Evolutionary conservation across 2,113 vertebrate species (phyloP), one percentile per base, ranked within the genome.

Genomic region (Gymnocephalus cernua): DNA sequence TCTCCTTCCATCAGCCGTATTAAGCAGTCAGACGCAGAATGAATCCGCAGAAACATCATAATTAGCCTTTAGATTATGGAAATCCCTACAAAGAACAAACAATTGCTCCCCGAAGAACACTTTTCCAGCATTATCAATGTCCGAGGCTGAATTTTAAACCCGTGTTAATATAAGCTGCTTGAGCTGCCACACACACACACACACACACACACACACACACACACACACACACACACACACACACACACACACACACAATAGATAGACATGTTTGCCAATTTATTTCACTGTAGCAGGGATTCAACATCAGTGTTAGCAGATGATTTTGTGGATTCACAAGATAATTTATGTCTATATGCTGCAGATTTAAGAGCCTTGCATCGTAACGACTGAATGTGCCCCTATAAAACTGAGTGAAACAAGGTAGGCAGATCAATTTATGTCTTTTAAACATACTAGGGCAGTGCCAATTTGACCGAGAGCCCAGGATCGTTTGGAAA

Each of bases 41-140:
- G 75, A 79, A 88, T 68, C 88, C 72, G 51, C 81, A 44, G 38
- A 77, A 44, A 81, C 89, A 87, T 83, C 77, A 84, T 82, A 79
- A 86, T 90, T 82, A 89, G 75, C 74, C 79, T 83, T 69, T 54
- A 85, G 79, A 89, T 88, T 86, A 93, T 82, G 85, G 79, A 92
- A 90, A 91, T 90, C 75, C 66, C 41, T 73, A 74, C 66, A 56
- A 73, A 81, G 82, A 85, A 80, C 79, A 65, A 61, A 74, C 73
- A 58, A 41, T 53, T 45, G 56, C 50, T 87, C 78, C 70, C 73
- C 2, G 21, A 76, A 69, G 86, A 58, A 18, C 35, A 5, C 58
- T 32, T 66, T 56, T 44, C 7, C 61, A 68, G 29, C 45, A 45
- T 27, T 9, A 83, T 32, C 73, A 75, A 71, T 68, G 41, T 41